phyloP scores from a whole-genome alignment of 2,113 vertebrate genomes.

The Notiomystis cincta region DNA sequence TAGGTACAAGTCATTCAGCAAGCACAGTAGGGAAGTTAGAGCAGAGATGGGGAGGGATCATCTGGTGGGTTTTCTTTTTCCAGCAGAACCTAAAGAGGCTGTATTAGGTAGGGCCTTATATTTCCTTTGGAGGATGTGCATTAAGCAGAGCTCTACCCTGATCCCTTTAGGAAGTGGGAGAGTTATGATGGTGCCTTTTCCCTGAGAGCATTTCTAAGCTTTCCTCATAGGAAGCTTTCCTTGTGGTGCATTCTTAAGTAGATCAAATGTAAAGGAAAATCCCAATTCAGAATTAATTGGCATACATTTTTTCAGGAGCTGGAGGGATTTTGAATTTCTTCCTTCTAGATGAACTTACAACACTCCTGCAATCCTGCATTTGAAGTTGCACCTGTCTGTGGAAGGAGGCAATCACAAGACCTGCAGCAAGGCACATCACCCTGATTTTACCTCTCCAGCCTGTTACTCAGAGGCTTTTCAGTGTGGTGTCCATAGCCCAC shows the following conservation, averaged over 20 bases:
- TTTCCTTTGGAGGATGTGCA: neutral
- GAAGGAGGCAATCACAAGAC: neutral
- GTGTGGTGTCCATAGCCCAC: fast-evolving
- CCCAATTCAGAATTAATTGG: constrained; percentile 61
- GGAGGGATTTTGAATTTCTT: constrained; percentile 32
- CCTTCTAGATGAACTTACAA: neutral
- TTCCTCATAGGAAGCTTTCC: constrained; percentile 58
- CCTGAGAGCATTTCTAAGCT: constrained; percentile 44
- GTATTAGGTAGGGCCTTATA: neutral
- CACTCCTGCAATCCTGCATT: neutral
- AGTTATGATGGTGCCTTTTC: neutral
- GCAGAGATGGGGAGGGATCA: neutral
- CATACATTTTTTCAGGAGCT: constrained; percentile 40
- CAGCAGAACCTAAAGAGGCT: neutral
- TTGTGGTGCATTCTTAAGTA: constrained; percentile 45
- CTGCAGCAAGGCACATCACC: neutral
- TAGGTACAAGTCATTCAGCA: neutral
- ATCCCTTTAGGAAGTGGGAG: constrained; percentile 21
- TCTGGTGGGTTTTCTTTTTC: neutral
- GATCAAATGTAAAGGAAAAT: constrained; percentile 63
- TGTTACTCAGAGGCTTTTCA: neutral
- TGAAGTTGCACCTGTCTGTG: neutral
- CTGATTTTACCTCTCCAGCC: neutral
- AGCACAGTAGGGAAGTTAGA: neutral
- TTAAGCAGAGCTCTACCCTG: neutral